A percentile compares a stretch with the other conserved stretches of the same genome.
Conservation (phyloP, 2,888 invertebrate genomes). For the Epiblema foenella region DNA sequence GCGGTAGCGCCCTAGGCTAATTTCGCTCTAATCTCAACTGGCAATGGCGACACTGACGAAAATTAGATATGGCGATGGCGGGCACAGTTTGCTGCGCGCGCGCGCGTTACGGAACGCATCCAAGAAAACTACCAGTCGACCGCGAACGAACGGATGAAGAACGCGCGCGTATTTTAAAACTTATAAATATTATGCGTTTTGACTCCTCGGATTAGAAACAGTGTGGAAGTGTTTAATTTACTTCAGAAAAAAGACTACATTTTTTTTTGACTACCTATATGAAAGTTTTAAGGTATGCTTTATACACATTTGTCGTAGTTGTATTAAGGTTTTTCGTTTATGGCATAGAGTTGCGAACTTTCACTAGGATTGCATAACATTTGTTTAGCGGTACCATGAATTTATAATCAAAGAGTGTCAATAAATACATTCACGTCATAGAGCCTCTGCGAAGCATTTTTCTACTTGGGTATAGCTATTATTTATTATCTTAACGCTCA, state of each 20-base stretch:
- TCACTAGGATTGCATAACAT: constrained; percentile 31
- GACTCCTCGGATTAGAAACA: neutral
- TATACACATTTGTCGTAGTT: neutral
- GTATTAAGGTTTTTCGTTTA: neutral
- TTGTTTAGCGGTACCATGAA: constrained; percentile 5
- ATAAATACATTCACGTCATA: neutral
- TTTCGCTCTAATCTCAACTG: neutral
- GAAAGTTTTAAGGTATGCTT: neutral
- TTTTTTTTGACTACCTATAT: neutral
- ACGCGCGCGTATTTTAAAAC: constrained; percentile 37
- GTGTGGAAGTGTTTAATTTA: neutral
- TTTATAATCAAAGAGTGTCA: neutral
- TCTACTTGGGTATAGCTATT: neutral
- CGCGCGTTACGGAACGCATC: neutral
- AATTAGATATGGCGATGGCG: too few relatives aligned
- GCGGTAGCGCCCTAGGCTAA: too few relatives aligned
- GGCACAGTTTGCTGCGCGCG: neutral
- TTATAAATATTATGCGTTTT: constrained; percentile 10
- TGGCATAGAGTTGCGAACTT: constrained; percentile 14
- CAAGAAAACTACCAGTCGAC: constrained; percentile 7
- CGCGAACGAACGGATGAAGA: constrained; percentile 1
- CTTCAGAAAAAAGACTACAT: neutral
- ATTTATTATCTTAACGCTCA: too few relatives aligned
- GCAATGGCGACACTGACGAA: constrained; percentile 12
- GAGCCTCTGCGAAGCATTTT: neutral